Conservation (phyloP, 2,113 vertebrate genomes). For the Caranx melampygus region DNA sequence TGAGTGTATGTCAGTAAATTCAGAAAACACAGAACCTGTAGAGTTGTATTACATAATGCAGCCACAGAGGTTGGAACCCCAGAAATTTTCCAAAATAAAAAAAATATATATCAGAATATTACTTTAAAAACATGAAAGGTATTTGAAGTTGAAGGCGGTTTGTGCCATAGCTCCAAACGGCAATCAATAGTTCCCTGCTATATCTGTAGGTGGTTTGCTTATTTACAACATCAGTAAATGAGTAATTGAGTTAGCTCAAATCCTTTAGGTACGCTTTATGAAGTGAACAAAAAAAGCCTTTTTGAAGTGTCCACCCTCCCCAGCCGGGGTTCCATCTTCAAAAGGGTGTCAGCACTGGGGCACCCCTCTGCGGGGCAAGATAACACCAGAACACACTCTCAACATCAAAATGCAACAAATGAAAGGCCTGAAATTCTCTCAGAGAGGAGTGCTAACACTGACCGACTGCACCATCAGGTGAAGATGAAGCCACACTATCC, state of each 20-base stretch:
- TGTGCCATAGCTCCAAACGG: neutral
- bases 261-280: neutral
- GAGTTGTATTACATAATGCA: neutral
- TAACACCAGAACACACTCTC: slow-evolving; percentile 43
- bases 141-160: slow-evolving; percentile 1
- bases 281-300: slow-evolving; percentile 26
- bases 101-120: neutral
- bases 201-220: neutral
- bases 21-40: neutral
- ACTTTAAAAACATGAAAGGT: slow-evolving; percentile 17
- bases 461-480: slow-evolving; percentile 49
- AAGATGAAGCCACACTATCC: slow-evolving; percentile 20
- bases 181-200: slow-evolving; percentile 16
- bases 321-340: slow-evolving; percentile 51
- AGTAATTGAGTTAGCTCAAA: slow-evolving; percentile 19
- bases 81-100: neutral
- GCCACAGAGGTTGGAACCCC: neutral
- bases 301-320: slow-evolving; percentile 37
- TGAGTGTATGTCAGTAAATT: slow-evolving; percentile 3
- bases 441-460: slow-evolving; percentile 28
- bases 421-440: slow-evolving; percentile 74
- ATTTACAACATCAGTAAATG: slow-evolving; percentile 7
- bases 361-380: slow-evolving; percentile 31
- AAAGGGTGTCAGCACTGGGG: slow-evolving; percentile 34
- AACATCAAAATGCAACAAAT: slow-evolving; percentile 73